Base-by-base conservation (phyloP, 92 coral and sea anemone genomes). In the Palythoa heliodiscus region DNA sequence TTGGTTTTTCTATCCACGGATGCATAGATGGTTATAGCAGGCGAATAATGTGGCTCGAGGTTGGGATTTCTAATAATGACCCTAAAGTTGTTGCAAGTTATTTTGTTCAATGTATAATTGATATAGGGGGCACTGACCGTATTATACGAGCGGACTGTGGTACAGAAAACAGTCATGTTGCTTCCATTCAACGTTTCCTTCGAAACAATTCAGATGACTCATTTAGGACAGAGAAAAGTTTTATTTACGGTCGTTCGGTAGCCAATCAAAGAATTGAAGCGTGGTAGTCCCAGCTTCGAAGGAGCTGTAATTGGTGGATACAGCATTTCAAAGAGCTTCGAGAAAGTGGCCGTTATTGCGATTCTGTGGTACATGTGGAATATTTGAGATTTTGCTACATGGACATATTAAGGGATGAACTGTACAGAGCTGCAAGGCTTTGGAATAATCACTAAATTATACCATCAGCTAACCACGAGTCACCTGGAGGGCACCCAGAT, bases 391-490 rank as follows among this genome's bases (percentile, higher is more conserved):
- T 83, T 84, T 91, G 91, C 52, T 91, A 85, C 89, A 91, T 91
- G 93, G 87, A 74, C 15, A 17, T 88, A 11, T 48, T 91, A 23
- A 78, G 88, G 57, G 79, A 69, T 39, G 89, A 91, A 70, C 88
- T 91, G 19, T 78, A 86, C 29, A 77, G 92, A 35, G 61, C 69
- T 58, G 91, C 89, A 88, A 70, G 87, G 73, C 89, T 87, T 63
- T 91, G 91, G 91, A 91, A 91, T 87, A 88, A 82, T 53, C 91
- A 91, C n/a, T 48, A 71, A 40, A 91, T 88, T 25, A 88, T 91
- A 82, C 92, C 92, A 22, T 86, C 87, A 25, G 43, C 50, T 78
- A 89, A 89, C 55, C 9, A 78, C 43, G 82, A 89, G 47, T 91
- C 92, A 75, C 94, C 94, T 55, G 80, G 82, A 22, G 92, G 92